Base-by-base conservation (phyloP, 2,888 invertebrate genomes). In the Mythimna pallens region DNA sequence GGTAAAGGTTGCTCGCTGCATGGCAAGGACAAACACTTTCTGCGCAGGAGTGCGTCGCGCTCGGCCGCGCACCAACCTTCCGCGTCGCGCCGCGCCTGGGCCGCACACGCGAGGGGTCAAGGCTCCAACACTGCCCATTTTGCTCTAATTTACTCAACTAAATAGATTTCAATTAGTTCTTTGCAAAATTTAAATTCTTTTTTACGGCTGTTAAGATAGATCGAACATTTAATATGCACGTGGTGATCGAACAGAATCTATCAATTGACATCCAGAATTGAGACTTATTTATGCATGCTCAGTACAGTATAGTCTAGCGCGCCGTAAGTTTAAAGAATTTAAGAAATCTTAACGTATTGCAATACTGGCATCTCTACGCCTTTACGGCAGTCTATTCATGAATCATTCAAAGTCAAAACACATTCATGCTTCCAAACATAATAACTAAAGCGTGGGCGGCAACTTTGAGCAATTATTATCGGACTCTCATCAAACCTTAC, bases 1-100 rank as follows among this genome's bases (percentile, higher is more conserved):
- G 94, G 85, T 89, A 94, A 92, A 92, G 93, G 92, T 90, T 88
- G 90, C 78, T 78, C 86, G 89, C 89, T 89, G 89, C 89, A 84
- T 83, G 86, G 86, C 95, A 96, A 96, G 95, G 95, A 95, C 96
- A 94, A 90, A 92, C 93, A 91, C 93, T 95, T 95, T 95, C 95
- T 95, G 94, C 94, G 95, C 94, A 94, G 94, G 94, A 93, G 91
- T 90, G 80, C 90, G 94, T 92, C 91, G 85, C 93, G 94, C 91
- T 92, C 90, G 94, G 89, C 83, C 88, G 94, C 87, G 74, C 94
- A 87, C 91, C 86, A 90, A 89, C 90, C 96, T 96, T 96, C 96
- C 96, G 95, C 93, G 88, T 95, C 91, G 91, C 89, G 89, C 89
- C 88, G 89, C 86, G 87, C 86, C 86, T 84, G 85, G 78, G 77